A percentile compares a stretch with the other conserved stretches of the same genome.
These are phyloP conservation scores for Drosophila monieri DNA, from an alignment of 2,888 invertebrate genomes.

Conservation along the genomic window DNA sequence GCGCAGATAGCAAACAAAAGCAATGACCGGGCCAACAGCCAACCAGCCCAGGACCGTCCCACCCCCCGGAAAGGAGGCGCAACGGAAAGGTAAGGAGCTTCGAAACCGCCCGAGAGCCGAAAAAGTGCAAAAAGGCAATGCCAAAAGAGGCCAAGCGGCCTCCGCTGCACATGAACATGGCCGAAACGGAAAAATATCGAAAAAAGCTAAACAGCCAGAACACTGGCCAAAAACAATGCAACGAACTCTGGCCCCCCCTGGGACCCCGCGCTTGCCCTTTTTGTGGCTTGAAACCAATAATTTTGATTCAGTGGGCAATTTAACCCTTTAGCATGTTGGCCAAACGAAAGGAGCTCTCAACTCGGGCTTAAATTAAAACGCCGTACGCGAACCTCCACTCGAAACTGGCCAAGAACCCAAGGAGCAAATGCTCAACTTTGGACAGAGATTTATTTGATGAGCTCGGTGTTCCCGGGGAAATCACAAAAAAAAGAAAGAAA, in stretches of 20 bases:
- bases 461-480: conserved; percentile 51
- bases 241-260: conserved; percentile 50
- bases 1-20: conserved; percentile 42
- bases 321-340: conserved; percentile 83
- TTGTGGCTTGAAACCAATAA: conserved; percentile 82
- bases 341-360: conserved; percentile 77
- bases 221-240: conserved; percentile 71
- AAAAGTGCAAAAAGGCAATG: conserved; percentile 67
- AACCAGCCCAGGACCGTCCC: conserved; percentile 21
- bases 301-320: conserved; percentile 84
- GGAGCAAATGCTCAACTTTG: conserved; percentile 58
- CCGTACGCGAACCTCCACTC: conserved; percentile 48
- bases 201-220: conserved; percentile 16
- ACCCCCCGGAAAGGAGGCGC: conserved; percentile 42
- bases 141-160: conserved; percentile 59
- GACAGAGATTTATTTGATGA: conserved; percentile 78
- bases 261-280: conserved; percentile 16
- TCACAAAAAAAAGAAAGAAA: conserved; percentile 16
- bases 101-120: conserved; percentile 55
- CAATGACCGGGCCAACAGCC: conserved; percentile 21
- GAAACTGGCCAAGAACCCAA: conserved; percentile 35
- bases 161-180: conserved; percentile 50
- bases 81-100: conserved; percentile 41
- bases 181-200: conserved; percentile 32
- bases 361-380: conserved; percentile 77